Base-by-base conservation (phyloP, 1,140 invertebrate genomes). In the Lordiphosa clarofinis region DNA sequence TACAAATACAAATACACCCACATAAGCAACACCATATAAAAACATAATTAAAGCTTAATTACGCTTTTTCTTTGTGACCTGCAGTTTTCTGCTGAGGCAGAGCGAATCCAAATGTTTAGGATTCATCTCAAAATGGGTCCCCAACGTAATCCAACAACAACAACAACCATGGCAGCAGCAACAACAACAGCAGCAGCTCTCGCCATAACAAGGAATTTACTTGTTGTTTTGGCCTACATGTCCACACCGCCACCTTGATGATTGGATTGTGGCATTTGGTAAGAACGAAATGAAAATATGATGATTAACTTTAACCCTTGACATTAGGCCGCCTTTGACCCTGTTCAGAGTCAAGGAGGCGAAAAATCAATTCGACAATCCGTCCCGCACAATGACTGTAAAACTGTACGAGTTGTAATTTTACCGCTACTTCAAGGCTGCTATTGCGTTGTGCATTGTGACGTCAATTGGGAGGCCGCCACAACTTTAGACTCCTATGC, bases 261-360 rank as follows among this genome's bases (percentile, higher is more conserved):
- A 92, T 96, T 56, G 95, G 95, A 75, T 90, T 95, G 75, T 94
- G 94, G 92, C 94, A 95, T 89, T 90, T 95, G 92, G 95, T 96
- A 90, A 92, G 92, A 8, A 6, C 33, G 47, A 44, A 31, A 40
- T 56, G 13, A 7, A 40, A 12, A 40, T 13, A 15, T 7, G 13
- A 15, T 28, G 4, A 44, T 46, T 6, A 31, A 31, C 6, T 7
- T 19, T 4, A 40, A 31, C 59, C 56, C 35, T 31, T 67, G 35
- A 67, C 49, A 50, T 56, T 61, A 56, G 31, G 56, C 42, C 12
- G 42, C 52, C 50, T 53, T 54, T 73, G 79, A 86, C 78, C 73
- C 78, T 84, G 65, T 66, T 78, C 78, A 78, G 57, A 78, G 79
- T 79, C 79, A 78, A 71, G 60, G 42, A 73, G 57, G 68, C 35